phyloP scores from a whole-genome alignment of 2,797 vertebrate genomes.

The Acanthurus tractus region DNA sequence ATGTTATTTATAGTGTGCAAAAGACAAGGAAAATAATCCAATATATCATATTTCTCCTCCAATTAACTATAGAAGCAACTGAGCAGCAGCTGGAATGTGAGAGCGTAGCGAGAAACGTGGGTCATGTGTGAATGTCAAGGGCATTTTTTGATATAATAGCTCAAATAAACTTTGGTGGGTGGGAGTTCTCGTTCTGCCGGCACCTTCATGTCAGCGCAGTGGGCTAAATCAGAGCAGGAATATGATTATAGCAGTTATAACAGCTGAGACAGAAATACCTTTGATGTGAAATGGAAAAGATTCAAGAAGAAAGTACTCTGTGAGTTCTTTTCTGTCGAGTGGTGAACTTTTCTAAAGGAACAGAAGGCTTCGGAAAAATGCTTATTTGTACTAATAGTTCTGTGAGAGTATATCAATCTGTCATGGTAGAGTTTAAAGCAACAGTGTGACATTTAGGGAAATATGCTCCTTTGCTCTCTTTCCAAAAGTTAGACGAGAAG shows the following conservation, averaged over 20 bases:
- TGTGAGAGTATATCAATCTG: not conserved
- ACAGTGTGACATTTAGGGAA: not conserved
- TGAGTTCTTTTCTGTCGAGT: conserved; percentile 15
- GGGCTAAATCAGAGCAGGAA: conserved; percentile 47
- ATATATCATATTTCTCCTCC: conserved; percentile 67
- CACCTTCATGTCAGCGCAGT: conserved; percentile 52
- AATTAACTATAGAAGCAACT: conserved; percentile 51
- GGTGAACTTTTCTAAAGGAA: conserved; percentile 22
- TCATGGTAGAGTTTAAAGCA: not conserved
- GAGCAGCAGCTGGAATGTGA: conserved; percentile 47
- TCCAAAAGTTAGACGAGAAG: not conserved
- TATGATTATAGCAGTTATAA: conserved; percentile 50
- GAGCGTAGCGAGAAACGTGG: conserved; percentile 36
- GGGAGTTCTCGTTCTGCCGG: conserved; percentile 49
- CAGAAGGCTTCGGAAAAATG: not conserved
- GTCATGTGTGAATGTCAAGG: conserved; percentile 47
- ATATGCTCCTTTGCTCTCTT: not conserved
- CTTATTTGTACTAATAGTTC: not conserved
- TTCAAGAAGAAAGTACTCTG: conserved; percentile 9
- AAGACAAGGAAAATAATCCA: conserved; percentile 69
- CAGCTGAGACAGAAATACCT: conserved; percentile 33
- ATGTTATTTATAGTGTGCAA: conserved; percentile 66
- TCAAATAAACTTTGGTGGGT: conserved; percentile 73
- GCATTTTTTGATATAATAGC: conserved; percentile 54
- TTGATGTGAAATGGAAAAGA: conserved; percentile 44